Conservation (phyloP, 1,140 invertebrate species). For the Aphelinus atriplicis region DNA sequence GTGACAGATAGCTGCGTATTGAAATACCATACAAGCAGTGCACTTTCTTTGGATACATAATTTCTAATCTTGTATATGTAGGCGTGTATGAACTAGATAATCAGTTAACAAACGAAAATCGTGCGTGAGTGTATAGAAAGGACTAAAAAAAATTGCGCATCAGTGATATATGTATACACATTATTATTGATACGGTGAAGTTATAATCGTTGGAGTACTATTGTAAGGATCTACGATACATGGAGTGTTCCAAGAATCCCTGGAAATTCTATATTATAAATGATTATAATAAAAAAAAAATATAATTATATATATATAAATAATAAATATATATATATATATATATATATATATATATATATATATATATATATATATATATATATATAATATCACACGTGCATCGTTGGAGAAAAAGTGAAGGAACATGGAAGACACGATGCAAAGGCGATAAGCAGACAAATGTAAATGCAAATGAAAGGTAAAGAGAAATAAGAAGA, state of each 20-base stretch:
- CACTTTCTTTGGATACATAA: background rate
- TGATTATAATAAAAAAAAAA: slow-evolving; percentile 6
- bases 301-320: no score
- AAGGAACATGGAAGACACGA: background rate
- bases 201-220: slow-evolving; percentile 33
- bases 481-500: slow-evolving; percentile 4
- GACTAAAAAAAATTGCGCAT: background rate
- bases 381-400: background rate
- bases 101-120: background rate
- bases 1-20: background rate
- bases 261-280: slow-evolving; percentile 30
- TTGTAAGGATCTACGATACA: background rate
- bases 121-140: background rate
- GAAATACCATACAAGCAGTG: background rate
- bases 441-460: background rate
- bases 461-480: background rate
- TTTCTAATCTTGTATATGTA: background rate
- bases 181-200: slow-evolving; percentile 19
- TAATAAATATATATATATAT: background rate
- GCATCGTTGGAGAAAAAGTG: background rate
- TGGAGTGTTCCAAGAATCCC: slow-evolving; percentile 23
- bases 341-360: background rate
- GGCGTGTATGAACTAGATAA: slow-evolving; percentile 11
- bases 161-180: slow-evolving; percentile 12
- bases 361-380: no score